Evolutionary conservation across 1,140 invertebrate species (phyloP).

Genomic region (Goniozus legneri): DNA sequence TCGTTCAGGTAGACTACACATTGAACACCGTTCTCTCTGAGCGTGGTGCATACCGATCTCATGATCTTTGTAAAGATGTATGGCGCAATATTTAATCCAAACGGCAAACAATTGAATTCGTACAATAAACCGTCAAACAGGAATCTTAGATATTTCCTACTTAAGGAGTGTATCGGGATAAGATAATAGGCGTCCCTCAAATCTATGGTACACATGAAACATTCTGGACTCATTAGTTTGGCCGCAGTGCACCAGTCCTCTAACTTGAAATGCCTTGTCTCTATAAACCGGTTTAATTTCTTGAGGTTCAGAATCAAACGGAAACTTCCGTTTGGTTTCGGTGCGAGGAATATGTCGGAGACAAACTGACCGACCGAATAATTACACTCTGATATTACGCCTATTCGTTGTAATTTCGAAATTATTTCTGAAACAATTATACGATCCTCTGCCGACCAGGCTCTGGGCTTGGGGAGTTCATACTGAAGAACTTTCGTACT

Average conservation of each 20-base stretch:
- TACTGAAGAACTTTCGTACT: background rate
- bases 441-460: background rate
- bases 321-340: background rate
- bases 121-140: too few species aligned
- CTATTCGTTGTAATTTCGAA: background rate
- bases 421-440: background rate
- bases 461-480: too few species aligned
- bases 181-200: too few species aligned
- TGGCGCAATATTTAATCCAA: too few species aligned
- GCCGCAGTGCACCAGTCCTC: background rate
- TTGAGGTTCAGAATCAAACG: background rate
- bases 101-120: too few species aligned
- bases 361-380: slow-evolving; percentile 15
- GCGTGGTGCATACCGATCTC: too few species aligned
- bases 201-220: slow-evolving; percentile 28
- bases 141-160: too few species aligned
- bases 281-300: slow-evolving; percentile 29
- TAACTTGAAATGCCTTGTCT: slow-evolving; percentile 38
- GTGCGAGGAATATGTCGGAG: slow-evolving; percentile 13
- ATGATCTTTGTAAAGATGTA: too few species aligned
- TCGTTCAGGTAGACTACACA: too few species aligned
- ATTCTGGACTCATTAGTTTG: slow-evolving; percentile 21
- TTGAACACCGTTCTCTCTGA: too few species aligned
- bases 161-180: too few species aligned
- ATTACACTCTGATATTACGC: background rate